Percentiles rank a stretch among this genome's conserved stretches.
These are phyloP conservation scores for Rhinopithecus roxellana DNA, from an alignment of 2,113 vertebrate species.

Conservation along the genomic window DNA sequence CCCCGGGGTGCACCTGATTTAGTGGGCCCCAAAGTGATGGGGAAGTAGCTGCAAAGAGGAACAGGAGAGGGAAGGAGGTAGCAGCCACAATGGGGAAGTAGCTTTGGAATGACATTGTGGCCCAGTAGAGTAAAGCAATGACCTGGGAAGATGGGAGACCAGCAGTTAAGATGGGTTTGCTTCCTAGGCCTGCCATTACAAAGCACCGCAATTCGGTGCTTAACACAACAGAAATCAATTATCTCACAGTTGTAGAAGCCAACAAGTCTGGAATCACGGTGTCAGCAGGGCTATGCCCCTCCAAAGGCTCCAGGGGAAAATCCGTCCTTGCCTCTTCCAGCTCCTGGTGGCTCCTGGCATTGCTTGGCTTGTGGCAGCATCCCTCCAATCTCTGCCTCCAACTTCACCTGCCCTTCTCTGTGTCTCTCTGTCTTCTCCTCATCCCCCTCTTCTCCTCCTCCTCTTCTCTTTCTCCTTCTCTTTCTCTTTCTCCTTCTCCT, in stretches of 20 bases:
- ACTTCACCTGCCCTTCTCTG: background rate
- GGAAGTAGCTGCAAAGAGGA: background rate
- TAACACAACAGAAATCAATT: background rate
- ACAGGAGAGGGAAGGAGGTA: background rate
- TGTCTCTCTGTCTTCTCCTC: background rate
- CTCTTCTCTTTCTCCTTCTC: too few relatives aligned
- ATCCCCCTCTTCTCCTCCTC: too few relatives aligned
- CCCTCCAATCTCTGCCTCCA: background rate
- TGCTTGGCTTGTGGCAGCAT: background rate
- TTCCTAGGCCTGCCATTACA: background rate
- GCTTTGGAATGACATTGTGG: accelerated
- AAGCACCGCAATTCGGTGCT: background rate
- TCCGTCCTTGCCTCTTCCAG: background rate
- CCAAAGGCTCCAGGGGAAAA: background rate
- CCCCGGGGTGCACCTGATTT: background rate
- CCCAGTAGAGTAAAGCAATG: background rate
- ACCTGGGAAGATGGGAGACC: background rate
- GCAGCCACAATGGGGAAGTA: accelerated
- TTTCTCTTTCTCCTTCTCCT: too few relatives aligned
- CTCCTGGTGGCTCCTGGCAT: background rate
- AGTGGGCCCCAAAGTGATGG: background rate
- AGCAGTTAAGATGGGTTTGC: background rate
- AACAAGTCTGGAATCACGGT: background rate
- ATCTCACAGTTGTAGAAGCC: background rate
- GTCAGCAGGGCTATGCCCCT: accelerated